Evolutionary conservation across 2,888 invertebrate species (phyloP), one percentile per base, ranked within the genome.

Genomic region (Panopea generosa): DNA sequence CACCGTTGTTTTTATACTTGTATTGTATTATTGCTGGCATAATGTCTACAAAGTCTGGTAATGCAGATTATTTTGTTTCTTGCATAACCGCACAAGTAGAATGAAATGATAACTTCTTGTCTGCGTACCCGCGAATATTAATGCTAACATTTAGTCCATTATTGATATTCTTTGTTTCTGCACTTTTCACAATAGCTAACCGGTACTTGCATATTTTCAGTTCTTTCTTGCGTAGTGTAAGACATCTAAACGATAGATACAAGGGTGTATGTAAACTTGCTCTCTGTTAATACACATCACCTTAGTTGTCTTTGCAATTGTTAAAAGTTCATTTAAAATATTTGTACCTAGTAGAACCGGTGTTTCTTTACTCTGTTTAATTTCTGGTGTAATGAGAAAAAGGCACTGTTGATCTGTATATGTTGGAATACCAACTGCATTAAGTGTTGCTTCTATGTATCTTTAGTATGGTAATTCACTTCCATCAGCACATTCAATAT

Each of bases 401-500:
- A 60, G 24, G 20, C 56, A 63, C 24, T 27, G 26, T 18, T 61
- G 61, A 11, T n/a, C n/a, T n/a, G n/a, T n/a, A n/a, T n/a, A n/a
- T n/a, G n/a, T n/a, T n/a, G n/a, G n/a, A n/a, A n/a, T n/a, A n/a
- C n/a, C n/a, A n/a, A n/a, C n/a, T n/a, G n/a, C n/a, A n/a, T n/a
- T n/a, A n/a, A n/a, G n/a, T 11, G 20, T 24, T 24, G 40, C 56
- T n/a, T 69, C 55, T 20, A 75, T 69, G 27, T 49, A 62, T 11
- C 74, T 68, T n/a, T 29, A 24, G 20, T 69, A 75, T 33, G 75
- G 65, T 6, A 75, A 18, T 14, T 33, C n/a, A 22, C 43, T 24
- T 6, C 74, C 68, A 59, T 68, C 52, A 24, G 74, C 57, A 53
- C 74, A 74, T 49, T 74, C 68, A 24, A 69, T 55, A 11, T 55